Base-by-base conservation (phyloP, 2,113 vertebrate species). In the Anser brachyrhynchus region DNA sequence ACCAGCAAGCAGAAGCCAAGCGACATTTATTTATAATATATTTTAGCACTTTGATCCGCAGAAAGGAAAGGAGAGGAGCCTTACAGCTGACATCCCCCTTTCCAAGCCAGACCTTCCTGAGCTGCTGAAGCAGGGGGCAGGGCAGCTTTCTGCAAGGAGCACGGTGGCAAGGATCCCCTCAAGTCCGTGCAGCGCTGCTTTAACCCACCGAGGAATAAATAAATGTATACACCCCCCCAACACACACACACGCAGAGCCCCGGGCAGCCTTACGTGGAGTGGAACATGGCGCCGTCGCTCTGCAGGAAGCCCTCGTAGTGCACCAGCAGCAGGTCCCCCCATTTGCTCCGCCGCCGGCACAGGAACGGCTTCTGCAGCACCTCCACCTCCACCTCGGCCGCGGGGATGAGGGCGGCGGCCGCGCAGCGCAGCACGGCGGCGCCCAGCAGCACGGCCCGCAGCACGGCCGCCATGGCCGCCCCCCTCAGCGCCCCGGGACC, bases 231-330 rank as follows among this genome's bases (percentile, higher is more conserved):
- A 5, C 46, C 46, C 46, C 19, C 20, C 39, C 39, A 10, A 39
- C 37, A 39, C 37, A 39, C 39, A 10, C 39, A 21, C 12, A 51
- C 20, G 10, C 46, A 21, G 46, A 21, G 20, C 46, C 46, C 46
- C 46, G 46, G 10, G 46, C 46, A 54, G 51, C 51, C 25, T 99
- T 98, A 99, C 99, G 99, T 99, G 95, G 99, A 99, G 92, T 99
- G 98, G 92, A 99, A 99, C 88, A 98, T 95, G 17, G 99, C 98
- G 74, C 99, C 99, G 26, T 99, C 99, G 82, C 98, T 99, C 96
- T 99, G 98, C 95, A 99, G 87, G 94, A 94, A 99, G 41, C 99
- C 99, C 13, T 99, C 98, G 80, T 98, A 99, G 96, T 99, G 99
- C 25, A 99, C 98, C 89, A 99, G 96, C 98, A 99, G 97, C 98